Base-by-base conservation (phyloP, 2,888 invertebrate genomes). In the Drosophila parthenogenetica region DNA sequence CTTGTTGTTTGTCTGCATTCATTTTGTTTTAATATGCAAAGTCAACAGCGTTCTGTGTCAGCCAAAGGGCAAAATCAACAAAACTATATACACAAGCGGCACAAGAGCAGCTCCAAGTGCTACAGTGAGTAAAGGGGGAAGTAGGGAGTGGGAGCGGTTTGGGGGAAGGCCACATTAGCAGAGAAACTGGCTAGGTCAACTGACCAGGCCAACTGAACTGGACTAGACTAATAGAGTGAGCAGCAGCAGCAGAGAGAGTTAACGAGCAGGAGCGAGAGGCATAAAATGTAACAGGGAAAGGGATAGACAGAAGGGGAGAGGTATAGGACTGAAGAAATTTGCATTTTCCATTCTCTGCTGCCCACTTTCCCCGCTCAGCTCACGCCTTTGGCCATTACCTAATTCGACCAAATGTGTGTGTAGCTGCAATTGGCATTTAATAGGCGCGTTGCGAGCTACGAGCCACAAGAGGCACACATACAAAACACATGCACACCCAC, bases 11-110 rank as follows among this genome's bases (percentile, higher is more conserved):
- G 73, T 69, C 65, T 85, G 83, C 84, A 87, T 86, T 83, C 84
- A 81, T 79, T 86, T 86, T 76, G 81, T 79, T 83, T 86, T 87
- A 83, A 83, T 83, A 87, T 86, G 83, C 87, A 83, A 84, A 83
- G 84, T 83, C 84, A 86, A 86, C 84, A 83, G 74, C 80, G 66
- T 85, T 81, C 77, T 83, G 79, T 83, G 81, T 86, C 78, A 78
- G 84, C 81, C 80, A 79, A 87, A 86, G 82, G 82, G 87, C 79
- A 83, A 83, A 81, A 86, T 83, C 83, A 84, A 87, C 83, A 83
- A 66, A 84, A 77, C 77, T 77, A 66, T 70, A 69, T 55, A 66
- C 61, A 71, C 48, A 72, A 43, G 19, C 57, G 45, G 48, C 48
- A 49, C 50, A 40, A 29, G 57, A 29, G 11, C 17, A 39, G 16